These are phyloP conservation scores for Coilia nasus DNA, from an alignment of 2,797 vertebrate genomes.

Conservation along the genomic window DNA sequence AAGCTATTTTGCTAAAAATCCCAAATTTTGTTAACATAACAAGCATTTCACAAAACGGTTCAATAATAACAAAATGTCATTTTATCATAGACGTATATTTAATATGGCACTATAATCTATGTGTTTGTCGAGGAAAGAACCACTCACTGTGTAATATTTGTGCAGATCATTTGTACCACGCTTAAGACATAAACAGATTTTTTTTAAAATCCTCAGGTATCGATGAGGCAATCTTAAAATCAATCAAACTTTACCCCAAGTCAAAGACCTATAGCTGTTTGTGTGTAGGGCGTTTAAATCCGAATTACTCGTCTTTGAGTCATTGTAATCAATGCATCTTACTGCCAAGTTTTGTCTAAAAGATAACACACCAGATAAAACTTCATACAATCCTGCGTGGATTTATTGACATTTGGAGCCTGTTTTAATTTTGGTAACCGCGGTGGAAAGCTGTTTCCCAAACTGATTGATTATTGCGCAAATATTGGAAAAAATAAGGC, in stretches of 20 bases:
- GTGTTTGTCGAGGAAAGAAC: not conserved
- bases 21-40: not conserved
- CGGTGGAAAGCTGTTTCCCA: not conserved
- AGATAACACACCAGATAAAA: not conserved
- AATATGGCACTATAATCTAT: not conserved
- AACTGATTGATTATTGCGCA: not conserved
- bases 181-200: not conserved
- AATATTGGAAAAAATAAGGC: not conserved
- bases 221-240: slow-evolving; percentile 12
- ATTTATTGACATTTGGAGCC: not conserved
- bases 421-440: not conserved
- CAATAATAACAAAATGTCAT: not conserved
- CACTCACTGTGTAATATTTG: not conserved
- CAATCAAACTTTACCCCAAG: slow-evolving; percentile 11
- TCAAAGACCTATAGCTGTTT: not conserved
- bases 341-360: not conserved
- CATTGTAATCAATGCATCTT: not conserved
- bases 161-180: not conserved
- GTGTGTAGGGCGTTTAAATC: not conserved
- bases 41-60: not conserved
- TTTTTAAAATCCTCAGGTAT: not conserved
- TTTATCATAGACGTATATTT: not conserved
- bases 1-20: not conserved
- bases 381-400: not conserved
- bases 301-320: not conserved